Base-by-base conservation (phyloP, 2,888 invertebrate species). In the Diaperis boleti region DNA sequence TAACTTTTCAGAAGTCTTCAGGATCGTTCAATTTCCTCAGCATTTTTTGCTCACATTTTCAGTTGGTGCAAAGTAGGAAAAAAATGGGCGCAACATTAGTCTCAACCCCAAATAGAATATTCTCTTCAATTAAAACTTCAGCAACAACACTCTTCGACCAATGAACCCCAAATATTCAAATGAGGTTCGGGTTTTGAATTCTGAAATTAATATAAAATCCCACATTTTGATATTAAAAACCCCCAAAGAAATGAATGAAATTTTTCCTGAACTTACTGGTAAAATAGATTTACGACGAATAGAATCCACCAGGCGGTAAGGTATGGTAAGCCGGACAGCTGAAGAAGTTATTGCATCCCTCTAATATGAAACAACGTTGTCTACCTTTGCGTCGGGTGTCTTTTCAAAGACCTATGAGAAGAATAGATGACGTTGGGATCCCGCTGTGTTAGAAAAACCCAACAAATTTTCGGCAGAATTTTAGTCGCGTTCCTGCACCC, bases 391-490 rank as follows among this genome's bases (percentile, higher is more conserved):
- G 47, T 55, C 61, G 55, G 54, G 65, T 69, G 69, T 71, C 69
- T 71, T 72, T 71, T 69, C 67, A 68, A 69, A 68, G 64, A 61
- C 67, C 66, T 68, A 64, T 15, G 69, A 66, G 71, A 71, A 71
- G 72, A 72, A 71, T 73, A 70, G 73, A 69, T 70, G 69, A 69
- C 69, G 70, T 71, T 72, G 63, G 72, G 64, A 69, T 69, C 74
- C 73, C 66, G 71, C 69, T 65, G 72, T 8, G 71, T 39, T 54
- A 54, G 60, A 65, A 60, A 68, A 70, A 67, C 66, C 71, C 75
- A 68, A 75, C 73, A 73, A 74, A 75, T 61, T 75, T 75, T 75
- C 74, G 68, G 75, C 74, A 72, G 72, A 71, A 72, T 67, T 63
- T 59, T 60, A 67, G 71, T 69, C 70, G 69, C 68, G 71, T 64